phyloP scores from a whole-genome alignment of 1,140 invertebrate genomes.

The Orius insidiosus region DNA sequence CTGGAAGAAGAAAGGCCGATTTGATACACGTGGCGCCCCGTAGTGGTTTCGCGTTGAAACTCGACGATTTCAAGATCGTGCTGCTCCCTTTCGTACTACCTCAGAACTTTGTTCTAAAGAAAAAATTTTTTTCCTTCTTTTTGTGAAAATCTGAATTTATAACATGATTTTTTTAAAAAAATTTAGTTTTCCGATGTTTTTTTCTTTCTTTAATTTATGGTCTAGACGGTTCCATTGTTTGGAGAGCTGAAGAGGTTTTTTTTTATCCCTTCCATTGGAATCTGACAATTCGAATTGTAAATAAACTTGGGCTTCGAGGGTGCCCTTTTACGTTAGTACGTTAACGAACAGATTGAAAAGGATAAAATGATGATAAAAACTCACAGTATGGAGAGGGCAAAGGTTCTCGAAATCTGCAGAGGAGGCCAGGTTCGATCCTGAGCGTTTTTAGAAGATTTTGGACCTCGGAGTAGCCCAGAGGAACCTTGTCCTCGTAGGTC shows the following conservation, averaged over 20 bases:
- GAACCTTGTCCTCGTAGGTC: conserved; percentile 40
- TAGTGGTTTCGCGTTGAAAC: too few species aligned
- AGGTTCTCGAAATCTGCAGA: conserved; percentile 36
- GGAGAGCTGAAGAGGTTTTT: not conserved
- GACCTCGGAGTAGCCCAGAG: conserved; percentile 22
- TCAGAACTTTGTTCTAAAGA: too few species aligned
- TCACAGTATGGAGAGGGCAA: conserved; percentile 17
- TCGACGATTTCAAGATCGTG: too few species aligned
- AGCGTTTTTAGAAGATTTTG: conserved; percentile 33
- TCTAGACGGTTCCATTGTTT: not conserved
- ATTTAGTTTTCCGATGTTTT: conserved; percentile 3
- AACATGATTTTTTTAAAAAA: not conserved
- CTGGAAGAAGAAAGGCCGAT: too few species aligned
- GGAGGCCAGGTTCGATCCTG: conserved; percentile 43
- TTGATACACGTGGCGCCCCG: too few species aligned
- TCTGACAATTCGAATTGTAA: not conserved
- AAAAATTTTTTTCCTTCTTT: too few species aligned
- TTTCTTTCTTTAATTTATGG: not conserved
- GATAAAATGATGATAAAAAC: not conserved
- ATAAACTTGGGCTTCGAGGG: not conserved
- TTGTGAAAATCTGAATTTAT: too few species aligned
- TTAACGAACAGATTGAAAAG: conserved; percentile 9
- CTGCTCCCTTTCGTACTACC: too few species aligned
- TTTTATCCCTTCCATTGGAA: not conserved
- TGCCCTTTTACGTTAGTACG: not conserved